phyloP scores from a whole-genome alignment of 2,113 vertebrate genomes.

The Burhinus bistriatus region DNA sequence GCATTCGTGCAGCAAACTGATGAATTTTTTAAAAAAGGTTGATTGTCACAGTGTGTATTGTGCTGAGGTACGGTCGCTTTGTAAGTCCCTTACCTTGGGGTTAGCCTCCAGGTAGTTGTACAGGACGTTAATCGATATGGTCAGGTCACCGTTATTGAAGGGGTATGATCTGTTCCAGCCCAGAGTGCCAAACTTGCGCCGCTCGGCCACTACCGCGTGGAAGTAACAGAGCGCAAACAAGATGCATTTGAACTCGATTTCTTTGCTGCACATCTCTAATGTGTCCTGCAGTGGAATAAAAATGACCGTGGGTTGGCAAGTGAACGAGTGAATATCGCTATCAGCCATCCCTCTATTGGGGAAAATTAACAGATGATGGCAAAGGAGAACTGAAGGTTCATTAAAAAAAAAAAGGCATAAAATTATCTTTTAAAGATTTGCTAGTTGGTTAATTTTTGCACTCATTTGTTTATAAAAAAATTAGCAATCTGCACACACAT shows the following conservation, averaged over 20 bases:
- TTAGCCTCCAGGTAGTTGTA: constrained; percentile 79
- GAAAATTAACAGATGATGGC: not conserved
- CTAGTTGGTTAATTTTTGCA: not conserved
- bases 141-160: constrained; percentile 78
- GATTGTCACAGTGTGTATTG: fast-evolving
- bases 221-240: constrained; percentile 78
- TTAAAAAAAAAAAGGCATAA: not conserved
- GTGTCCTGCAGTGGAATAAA: constrained; percentile 56
- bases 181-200: constrained; percentile 76
- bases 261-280: constrained; percentile 76
- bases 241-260: constrained; percentile 73
- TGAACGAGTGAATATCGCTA: fast-evolving
- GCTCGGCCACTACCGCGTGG: constrained; percentile 72
- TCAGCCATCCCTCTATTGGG: fast-evolving
- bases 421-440: not conserved
- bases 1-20: fast-evolving
- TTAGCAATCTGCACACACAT: not conserved
- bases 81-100: constrained; percentile 36
- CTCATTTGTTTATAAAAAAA: not conserved
- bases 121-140: constrained; percentile 72
- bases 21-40: not conserved
- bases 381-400: not conserved
- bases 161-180: constrained; percentile 78
- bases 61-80: fast-evolving
- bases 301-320: not conserved